Conservation (phyloP, 2,888 invertebrate genomes). For the Nudaria mundana region DNA sequence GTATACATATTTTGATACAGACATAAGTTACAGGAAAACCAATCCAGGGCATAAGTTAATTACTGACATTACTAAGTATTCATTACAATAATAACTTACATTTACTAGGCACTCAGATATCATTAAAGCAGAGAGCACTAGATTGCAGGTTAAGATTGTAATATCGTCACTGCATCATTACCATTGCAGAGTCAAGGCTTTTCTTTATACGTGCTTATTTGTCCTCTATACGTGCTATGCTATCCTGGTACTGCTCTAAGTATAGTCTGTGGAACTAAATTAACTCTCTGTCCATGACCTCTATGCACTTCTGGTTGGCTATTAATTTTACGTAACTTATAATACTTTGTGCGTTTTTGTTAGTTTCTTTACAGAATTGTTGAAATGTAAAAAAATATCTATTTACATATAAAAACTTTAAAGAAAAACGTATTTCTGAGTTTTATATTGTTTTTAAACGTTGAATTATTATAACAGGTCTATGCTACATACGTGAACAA, state of each 20-base stretch:
- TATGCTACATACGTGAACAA: too few species aligned
- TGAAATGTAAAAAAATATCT: too few species aligned
- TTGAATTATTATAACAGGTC: too few species aligned
- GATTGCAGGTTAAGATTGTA: constrained; percentile 22
- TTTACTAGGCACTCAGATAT: background rate
- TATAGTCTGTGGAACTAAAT: constrained; percentile 2
- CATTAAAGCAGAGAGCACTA: constrained; percentile 8
- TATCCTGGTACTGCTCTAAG: constrained; percentile 21
- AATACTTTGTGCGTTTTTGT: constrained; percentile 5
- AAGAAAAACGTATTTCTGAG: too few species aligned
- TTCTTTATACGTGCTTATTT: too few species aligned
- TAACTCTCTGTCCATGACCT: constrained; percentile 15
- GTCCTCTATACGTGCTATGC: constrained; percentile 25
- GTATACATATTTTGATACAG: too few species aligned
- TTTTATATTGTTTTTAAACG: too few species aligned
- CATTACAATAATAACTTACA: background rate
- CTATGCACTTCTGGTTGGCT: constrained; percentile 15
- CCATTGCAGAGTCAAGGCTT: constrained; percentile 30
- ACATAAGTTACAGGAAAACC: too few species aligned
- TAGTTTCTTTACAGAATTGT: background rate
- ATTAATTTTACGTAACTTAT: constrained; percentile 6
- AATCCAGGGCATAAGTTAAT: too few species aligned
- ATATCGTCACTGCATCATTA: constrained; percentile 26
- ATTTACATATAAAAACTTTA: too few species aligned
- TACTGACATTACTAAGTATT: too few species aligned